Percentiles rank a stretch among this genome's conserved stretches.
Evolutionary conservation across 2,113 vertebrate genomes (phyloP).

Genomic region (Numenius arquata): DNA sequence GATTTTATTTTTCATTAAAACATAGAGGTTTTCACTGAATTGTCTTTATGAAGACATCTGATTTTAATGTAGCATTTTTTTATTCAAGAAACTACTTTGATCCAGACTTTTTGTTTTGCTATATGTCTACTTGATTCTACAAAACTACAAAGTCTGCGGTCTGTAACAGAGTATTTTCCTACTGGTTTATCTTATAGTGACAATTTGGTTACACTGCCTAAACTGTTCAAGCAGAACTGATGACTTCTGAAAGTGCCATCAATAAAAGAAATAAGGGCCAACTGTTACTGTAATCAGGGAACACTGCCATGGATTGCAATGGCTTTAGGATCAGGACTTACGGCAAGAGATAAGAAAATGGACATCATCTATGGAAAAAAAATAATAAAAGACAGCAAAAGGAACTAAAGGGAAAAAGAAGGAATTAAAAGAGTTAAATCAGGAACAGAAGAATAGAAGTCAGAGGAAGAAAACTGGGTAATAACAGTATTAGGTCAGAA

Average conservation of each 20-base stretch:
- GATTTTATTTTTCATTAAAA: slow-evolving; percentile 21
- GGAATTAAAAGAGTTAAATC: neutral
- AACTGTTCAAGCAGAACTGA: slow-evolving; percentile 22
- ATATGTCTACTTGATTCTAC: slow-evolving; percentile 29
- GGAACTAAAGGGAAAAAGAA: neutral
- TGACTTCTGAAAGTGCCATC: slow-evolving; percentile 22
- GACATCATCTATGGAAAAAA: neutral
- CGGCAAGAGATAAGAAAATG: neutral
- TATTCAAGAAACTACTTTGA: slow-evolving; percentile 49
- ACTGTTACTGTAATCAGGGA: neutral
- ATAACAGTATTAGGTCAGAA: neutral
- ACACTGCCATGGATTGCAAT: neutral
- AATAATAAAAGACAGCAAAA: neutral
- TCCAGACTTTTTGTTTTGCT: neutral
- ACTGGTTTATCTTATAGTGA: neutral
- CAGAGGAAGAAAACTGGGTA: neutral
- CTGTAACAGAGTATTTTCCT: neutral
- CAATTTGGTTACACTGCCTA: neutral
- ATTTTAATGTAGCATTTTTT: slow-evolving; percentile 46
- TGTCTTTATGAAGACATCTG: slow-evolving; percentile 9
- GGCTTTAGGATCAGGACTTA: slow-evolving; percentile 1
- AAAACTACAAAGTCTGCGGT: slow-evolving; percentile 29
- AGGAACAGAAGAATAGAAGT: neutral
- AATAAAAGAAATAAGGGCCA: slow-evolving; percentile 32
- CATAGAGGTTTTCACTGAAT: neutral